A percentile compares a stretch with the other conserved stretches of the same genome.
Evolutionary conservation across 2,888 invertebrate species (phyloP).

Genomic region (Leucophenga montana): DNA sequence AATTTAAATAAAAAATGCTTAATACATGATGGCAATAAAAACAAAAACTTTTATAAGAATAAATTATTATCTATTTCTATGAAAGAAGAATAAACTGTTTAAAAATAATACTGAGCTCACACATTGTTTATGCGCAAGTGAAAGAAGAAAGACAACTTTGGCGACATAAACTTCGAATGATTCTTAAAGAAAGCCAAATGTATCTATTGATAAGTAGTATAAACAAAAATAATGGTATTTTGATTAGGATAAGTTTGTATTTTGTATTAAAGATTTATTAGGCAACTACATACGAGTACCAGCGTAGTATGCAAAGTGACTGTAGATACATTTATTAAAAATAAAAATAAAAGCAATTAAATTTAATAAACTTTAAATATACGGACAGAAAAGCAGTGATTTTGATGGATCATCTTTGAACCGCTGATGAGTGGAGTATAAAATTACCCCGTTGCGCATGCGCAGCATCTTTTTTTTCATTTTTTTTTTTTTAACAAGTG

Average conservation of each 20-base stretch:
- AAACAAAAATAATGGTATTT: no score
- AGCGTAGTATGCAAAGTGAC: no score
- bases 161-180: no score
- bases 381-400: not conserved
- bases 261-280: no score
- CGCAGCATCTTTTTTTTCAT: not conserved
- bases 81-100: constrained; percentile 14
- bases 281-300: no score
- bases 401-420: constrained; percentile 15
- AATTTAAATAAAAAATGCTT: constrained; percentile 23
- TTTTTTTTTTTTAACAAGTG: constrained; percentile 10
- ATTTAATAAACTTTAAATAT: no score
- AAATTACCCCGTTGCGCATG: constrained; percentile 13
- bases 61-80: constrained; percentile 13
- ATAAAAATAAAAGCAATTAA: no score
- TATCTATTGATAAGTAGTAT: no score
- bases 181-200: no score
- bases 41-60: constrained; percentile 31
- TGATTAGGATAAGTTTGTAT: no score
- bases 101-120: constrained; percentile 25
- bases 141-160: no score
- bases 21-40: not conserved
- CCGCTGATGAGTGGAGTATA: constrained; percentile 9
- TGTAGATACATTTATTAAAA: no score
- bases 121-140: not conserved